These are phyloP conservation scores for Oreochromis mossambicus DNA, from an alignment of 2,797 vertebrate genomes.

Conservation along the genomic window DNA sequence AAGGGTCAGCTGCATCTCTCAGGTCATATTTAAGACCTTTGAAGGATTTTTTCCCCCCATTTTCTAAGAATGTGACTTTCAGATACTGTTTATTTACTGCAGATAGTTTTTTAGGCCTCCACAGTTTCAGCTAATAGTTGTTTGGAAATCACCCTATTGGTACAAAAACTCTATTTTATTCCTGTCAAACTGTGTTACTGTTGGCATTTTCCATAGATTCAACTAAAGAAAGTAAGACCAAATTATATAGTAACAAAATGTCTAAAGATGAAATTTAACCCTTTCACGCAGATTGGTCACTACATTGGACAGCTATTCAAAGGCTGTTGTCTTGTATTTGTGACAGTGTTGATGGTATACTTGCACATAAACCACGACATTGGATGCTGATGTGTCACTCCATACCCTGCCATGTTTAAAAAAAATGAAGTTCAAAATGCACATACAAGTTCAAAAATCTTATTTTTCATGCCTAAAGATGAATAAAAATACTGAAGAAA, in stretches of 20 bases:
- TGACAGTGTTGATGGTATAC: too few relatives aligned
- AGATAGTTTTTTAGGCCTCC: not conserved
- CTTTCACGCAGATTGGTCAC: too few relatives aligned
- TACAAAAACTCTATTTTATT: not conserved
- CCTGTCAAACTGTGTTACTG: not conserved
- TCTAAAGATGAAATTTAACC: not conserved
- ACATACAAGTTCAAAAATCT: too few relatives aligned
- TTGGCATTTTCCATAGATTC: not conserved
- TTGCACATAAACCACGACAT: too few relatives aligned
- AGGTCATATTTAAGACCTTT: not conserved
- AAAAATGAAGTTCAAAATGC: too few relatives aligned
- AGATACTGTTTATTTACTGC: not conserved
- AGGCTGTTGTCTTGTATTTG: too few relatives aligned
- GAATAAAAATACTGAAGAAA: too few relatives aligned
- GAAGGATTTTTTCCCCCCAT: not conserved
- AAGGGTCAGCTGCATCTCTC: not conserved
- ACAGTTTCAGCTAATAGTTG: not conserved
- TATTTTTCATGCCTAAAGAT: too few relatives aligned
- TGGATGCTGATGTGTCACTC: too few relatives aligned
- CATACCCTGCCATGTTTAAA: too few relatives aligned
- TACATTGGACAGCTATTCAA: too few relatives aligned
- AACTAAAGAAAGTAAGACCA: not conserved
- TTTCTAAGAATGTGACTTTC: not conserved
- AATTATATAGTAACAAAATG: not conserved
- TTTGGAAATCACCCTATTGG: not conserved